Conservation (phyloP, 2,888 invertebrate species). For the Cephus nigrinus region DNA sequence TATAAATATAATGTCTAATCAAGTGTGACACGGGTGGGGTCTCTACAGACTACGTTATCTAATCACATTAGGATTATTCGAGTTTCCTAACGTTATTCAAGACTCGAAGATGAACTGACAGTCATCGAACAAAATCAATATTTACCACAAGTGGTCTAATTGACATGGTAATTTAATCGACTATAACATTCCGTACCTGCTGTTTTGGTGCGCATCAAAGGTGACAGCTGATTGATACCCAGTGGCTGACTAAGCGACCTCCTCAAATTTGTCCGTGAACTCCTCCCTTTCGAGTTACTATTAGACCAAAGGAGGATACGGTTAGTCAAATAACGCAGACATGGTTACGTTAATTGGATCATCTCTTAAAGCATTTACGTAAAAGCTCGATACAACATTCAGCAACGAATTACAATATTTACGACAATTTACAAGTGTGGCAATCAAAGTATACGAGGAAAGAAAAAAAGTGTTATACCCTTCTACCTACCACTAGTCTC, state of each 20-base stretch:
- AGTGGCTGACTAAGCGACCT: constrained; percentile 79
- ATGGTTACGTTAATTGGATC: not conserved
- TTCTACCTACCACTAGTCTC: constrained; percentile 64
- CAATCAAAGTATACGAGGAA: constrained; percentile 58
- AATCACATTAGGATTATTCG: not conserved
- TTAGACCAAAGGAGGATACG: constrained; percentile 30
- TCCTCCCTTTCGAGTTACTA: constrained; percentile 64
- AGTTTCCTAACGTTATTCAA: not conserved
- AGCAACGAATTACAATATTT: constrained; percentile 57
- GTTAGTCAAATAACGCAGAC: not conserved
- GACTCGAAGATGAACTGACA: not conserved
- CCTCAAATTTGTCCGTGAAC: constrained; percentile 64
- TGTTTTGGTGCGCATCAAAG: constrained; percentile 69
- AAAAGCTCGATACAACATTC: constrained; percentile 62
- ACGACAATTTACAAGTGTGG: constrained; percentile 45
- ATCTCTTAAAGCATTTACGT: constrained; percentile 35
- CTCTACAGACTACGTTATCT: not conserved
- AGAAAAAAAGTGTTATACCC: constrained; percentile 54
- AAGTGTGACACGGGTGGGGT: not conserved
- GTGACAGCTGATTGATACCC: constrained; percentile 72
- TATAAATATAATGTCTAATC: not conserved
- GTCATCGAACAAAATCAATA: not conserved
- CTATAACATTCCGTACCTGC: constrained; percentile 58
- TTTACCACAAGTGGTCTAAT: not conserved
- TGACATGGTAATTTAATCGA: not conserved